Evolutionary conservation across 2,113 vertebrate genomes (phyloP).

Genomic region (Chiloscyllium plagiosum): DNA sequence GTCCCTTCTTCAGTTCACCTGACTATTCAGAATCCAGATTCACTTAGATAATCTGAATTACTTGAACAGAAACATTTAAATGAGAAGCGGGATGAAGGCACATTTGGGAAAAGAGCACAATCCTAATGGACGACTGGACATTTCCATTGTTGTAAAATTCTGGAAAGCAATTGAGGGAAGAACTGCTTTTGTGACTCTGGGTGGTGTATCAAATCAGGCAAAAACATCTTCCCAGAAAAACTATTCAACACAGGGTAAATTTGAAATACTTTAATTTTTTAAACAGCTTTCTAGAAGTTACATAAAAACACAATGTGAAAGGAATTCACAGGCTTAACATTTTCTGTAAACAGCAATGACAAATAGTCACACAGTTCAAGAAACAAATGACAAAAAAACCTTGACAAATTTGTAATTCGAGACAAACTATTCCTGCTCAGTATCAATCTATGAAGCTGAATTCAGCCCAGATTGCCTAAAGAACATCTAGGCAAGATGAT

Average conservation of each 20-base stretch:
- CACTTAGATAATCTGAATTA: not conserved
- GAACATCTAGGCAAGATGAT: constrained; percentile 33
- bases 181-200: not conserved
- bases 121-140: not conserved
- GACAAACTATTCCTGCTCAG: constrained; percentile 32
- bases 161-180: not conserved
- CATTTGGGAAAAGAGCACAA: not conserved
- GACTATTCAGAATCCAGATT: not conserved
- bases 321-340: constrained; percentile 32
- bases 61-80: not conserved
- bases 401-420: constrained; percentile 19
- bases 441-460: constrained; percentile 23
- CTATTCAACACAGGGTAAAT: not conserved
- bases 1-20: no score
- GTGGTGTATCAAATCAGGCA: no score
- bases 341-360: constrained; percentile 37
- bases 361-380: constrained; percentile 30
- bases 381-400: constrained; percentile 31
- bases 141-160: not conserved
- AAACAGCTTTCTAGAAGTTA: constrained; percentile 36
- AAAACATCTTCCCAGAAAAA: not conserved
- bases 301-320: constrained; percentile 37
- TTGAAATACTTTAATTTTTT: constrained; percentile 35
- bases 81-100: not conserved
- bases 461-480: constrained; percentile 28